Base-by-base conservation (phyloP, 2,797 vertebrate genomes). In the Notolepis coatsorum region DNA sequence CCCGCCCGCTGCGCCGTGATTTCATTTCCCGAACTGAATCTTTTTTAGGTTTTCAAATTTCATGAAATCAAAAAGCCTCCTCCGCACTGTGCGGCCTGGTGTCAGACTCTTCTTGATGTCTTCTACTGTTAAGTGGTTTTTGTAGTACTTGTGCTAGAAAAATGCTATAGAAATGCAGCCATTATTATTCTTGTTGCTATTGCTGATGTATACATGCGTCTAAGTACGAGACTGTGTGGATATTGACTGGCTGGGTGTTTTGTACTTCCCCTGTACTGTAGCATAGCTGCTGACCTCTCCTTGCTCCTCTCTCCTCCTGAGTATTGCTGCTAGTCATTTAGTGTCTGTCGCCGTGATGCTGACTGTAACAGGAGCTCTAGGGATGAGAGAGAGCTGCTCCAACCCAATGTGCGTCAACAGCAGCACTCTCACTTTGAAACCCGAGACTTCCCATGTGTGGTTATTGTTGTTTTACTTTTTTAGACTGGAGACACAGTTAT, bases 311-410 rank as follows among this genome's bases (percentile, higher is more conserved):
- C 42, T 62, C 41, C 45, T 69, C 73, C 49, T 58, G 50, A 68
- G 68, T 77, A 70, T 66, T 72, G 57, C 67, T 80, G 76, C 76
- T 72, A 78, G 59, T 73, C n/a, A n/a, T n/a, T n/a, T n/a, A n/a
- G 58, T 72, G 68, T 67, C 68, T 67, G 80, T 85, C 79, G 75
- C 60, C 71, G 63, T 81, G 75, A 80, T 58, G 56, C 69, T 78
- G 72, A 87, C 77, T 81, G 63, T 81, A 80, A 73, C 60, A 30
- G 63, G 43, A 80, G 56, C 78, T 77, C 28, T 12, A 58, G 71
- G 71, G 67, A 84, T 73, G 60, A 31, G 45, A 57, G 71, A 65
- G 43, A n/a, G n/a, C n/a, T 46, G 24, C 57, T 66, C 37, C 51
- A 43, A 58, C 50, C 61, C 60, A 67, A 75, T 75, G 68, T 75